Percentiles rank a stretch among this genome's conserved stretches.
Conservation (phyloP, 2,888 invertebrate genomes). For the Meloe dianella region DNA sequence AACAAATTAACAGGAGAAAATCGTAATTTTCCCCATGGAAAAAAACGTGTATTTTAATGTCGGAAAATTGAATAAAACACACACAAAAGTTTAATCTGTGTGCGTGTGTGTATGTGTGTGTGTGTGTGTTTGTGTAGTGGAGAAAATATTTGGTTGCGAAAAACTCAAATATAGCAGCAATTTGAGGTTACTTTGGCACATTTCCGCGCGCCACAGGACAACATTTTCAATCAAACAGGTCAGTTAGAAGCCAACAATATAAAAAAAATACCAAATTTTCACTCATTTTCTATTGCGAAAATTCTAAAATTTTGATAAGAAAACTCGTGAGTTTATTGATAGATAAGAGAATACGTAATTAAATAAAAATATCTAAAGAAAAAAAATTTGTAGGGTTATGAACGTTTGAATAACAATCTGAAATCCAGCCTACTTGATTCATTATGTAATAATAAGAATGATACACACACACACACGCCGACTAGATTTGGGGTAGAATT, state of each 20-base stretch:
- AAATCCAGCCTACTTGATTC: background rate
- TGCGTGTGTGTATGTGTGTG: too few species aligned
- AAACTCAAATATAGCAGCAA: background rate
- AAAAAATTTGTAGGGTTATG: constrained; percentile 3
- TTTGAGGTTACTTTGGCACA: constrained; percentile 30
- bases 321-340: background rate
- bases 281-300: too few species aligned
- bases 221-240: background rate
- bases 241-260: too few species aligned
- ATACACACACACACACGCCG: too few species aligned
- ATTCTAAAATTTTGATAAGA: background rate
- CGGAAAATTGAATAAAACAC: too few species aligned
- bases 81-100: too few species aligned
- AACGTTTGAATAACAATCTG: background rate
- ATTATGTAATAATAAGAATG: constrained; percentile 6
- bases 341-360: background rate
- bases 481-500: background rate
- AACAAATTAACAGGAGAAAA: background rate
- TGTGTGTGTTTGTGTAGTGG: too few species aligned
- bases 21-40: too few species aligned
- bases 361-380: too few species aligned
- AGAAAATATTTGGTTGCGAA: too few species aligned
- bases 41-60: too few species aligned
- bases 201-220: constrained; percentile 8
- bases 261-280: too few species aligned